A percentile compares a stretch with the other conserved stretches of the same genome.
phyloP scores from a whole-genome alignment of 2,113 vertebrate genomes.

The Callionymus lyra region DNA sequence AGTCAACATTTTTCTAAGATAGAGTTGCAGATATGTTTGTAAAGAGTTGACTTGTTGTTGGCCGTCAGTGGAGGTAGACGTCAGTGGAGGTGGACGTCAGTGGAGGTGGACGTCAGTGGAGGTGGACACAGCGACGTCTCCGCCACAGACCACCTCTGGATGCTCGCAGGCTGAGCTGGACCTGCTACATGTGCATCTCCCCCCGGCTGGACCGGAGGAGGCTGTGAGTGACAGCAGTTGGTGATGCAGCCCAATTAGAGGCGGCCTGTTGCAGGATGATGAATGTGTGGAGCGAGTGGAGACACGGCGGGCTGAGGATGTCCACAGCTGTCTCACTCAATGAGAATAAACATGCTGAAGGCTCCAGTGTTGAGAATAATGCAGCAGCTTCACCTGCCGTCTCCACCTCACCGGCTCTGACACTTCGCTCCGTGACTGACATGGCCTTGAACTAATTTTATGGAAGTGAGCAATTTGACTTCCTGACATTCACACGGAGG shows the following conservation, averaged over 20 bases:
- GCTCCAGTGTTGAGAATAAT: slow-evolving; percentile 51
- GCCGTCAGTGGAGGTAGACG: no score
- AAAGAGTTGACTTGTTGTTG: no score
- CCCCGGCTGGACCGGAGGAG: slow-evolving; percentile 44
- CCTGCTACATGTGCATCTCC: slow-evolving; percentile 61
- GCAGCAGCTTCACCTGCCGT: slow-evolving; percentile 35
- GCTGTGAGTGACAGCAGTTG: slow-evolving; percentile 70
- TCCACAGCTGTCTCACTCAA: slow-evolving; percentile 64
- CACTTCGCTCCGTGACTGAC: slow-evolving; percentile 49
- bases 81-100: slow-evolving; percentile 13
- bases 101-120: slow-evolving; percentile 26
- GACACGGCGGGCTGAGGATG: slow-evolving; percentile 48
- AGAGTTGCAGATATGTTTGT: no score
- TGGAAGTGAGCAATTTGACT: slow-evolving; percentile 16
- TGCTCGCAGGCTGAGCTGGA: slow-evolving; percentile 41
- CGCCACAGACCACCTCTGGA: slow-evolving; percentile 65
- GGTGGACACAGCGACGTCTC: no score
- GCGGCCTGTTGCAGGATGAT: slow-evolving; percentile 64
- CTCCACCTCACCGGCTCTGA: slow-evolving; percentile 43
- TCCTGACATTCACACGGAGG: slow-evolving; percentile 24
- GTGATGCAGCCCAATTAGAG: slow-evolving; percentile 69
- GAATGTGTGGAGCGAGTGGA: slow-evolving; percentile 58
- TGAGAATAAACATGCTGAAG: slow-evolving; percentile 65
- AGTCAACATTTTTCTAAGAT: no score
- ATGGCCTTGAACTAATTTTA: slow-evolving; percentile 55